Evolutionary conservation across 2,888 invertebrate genomes (phyloP).

Genomic region (Xestoiulus laeticollis): DNA sequence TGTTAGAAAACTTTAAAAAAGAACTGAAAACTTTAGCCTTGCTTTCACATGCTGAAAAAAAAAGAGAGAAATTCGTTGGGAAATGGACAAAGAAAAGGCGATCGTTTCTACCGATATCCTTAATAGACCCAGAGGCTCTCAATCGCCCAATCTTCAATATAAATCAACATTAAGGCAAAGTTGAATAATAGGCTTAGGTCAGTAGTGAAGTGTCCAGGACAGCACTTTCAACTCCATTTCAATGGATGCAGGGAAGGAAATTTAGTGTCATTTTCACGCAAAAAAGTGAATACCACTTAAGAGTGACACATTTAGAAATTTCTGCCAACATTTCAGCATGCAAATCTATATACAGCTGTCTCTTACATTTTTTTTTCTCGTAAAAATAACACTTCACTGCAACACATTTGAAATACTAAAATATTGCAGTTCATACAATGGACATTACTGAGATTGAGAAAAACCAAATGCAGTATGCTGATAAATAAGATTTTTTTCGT

Average conservation of each 20-base stretch:
- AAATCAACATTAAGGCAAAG: slow-evolving; percentile 46
- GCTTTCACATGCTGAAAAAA: neutral
- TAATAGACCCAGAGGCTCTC: slow-evolving; percentile 45
- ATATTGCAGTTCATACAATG: too few relatives aligned
- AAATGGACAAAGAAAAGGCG: neutral
- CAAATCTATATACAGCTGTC: neutral
- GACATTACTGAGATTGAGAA: too few relatives aligned
- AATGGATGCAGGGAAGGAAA: neutral
- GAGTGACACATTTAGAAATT: neutral
- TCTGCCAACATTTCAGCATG: neutral
- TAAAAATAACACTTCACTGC: too few relatives aligned
- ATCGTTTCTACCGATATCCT: slow-evolving; percentile 8
- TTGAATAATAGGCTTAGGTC: slow-evolving; percentile 44
- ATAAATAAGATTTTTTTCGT: too few relatives aligned
- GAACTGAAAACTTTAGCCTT: neutral
- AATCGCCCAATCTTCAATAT: slow-evolving; percentile 30
- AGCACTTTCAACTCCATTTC: neutral
- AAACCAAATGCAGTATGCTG: too few relatives aligned
- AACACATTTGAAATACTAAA: too few relatives aligned
- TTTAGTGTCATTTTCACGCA: neutral
- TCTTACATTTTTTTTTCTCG: too few relatives aligned
- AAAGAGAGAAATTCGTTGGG: neutral
- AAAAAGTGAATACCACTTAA: neutral
- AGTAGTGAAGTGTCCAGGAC: slow-evolving; percentile 1
- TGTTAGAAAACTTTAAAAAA: slow-evolving; percentile 45